Evolutionary conservation across 2,888 invertebrate species (phyloP), one percentile per base, ranked within the genome.

Genomic region (Melanostoma mellinum): DNA sequence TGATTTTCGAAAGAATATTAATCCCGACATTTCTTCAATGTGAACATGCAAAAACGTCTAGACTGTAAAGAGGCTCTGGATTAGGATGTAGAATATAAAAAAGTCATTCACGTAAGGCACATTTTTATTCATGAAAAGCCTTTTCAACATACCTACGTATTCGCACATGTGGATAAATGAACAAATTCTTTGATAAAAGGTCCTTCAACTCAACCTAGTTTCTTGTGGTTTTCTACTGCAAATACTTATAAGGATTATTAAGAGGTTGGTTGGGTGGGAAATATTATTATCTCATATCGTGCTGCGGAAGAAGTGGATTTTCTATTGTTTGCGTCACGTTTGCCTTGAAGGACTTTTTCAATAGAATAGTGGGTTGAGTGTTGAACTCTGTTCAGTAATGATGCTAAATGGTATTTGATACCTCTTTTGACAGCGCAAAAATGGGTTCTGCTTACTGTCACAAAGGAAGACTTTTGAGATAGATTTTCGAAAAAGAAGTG

Each of bases 161-260:
- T 20, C 20, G 20, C 36, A 33, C 44, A 46, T 32, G 42, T 52
- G 10, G 33, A 58, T 58, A 55, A 71, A 48, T 60, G 46, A 44
- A 60, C 10, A 44, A 50, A 36, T 63, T 32, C 10, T 6, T 6
- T 30, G 38, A 63, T 63, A 50, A 48, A 63, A 38, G 84, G 79
- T 84, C 84, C 74, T 84, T 84, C 79, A 84, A 79, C 79, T 71
- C 84, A 79, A 75, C 71, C 79, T 71, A 79, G 55, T 75, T 78
- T 53, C 42, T 50, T 63, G 6, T 44, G 61, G 63, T 68, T 48
- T 65, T 53, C 36, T 46, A 33, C 56, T 50, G 65, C 60, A 61
- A 69, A 52, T 40, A 63, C 63, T 71, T 77, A 40, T 60, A 32
- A 36, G 35, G 58, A 42, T 35, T 53, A 35, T 20, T 33, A 61